Evolutionary conservation across 2,113 vertebrate species (phyloP), one percentile per base, ranked within the genome.

Genomic region (Siniperca knerii): DNA sequence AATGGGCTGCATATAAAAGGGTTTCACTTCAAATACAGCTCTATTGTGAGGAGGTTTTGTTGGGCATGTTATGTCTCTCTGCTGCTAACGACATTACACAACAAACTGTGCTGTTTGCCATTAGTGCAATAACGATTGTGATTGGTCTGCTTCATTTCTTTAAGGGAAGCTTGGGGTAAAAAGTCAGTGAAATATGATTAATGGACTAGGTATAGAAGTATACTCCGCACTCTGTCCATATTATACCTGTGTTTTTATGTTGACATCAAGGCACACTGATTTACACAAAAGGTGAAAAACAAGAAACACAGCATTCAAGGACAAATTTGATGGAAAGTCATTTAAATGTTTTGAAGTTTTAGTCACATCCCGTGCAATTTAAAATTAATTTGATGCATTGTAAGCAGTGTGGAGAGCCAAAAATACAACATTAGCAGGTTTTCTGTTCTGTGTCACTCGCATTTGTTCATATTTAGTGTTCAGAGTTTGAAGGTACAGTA

Each of bases 1-100:
- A 94, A 94, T 91, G 86, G 94, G 78, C 82, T 77, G 55, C 85
- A 74, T 79, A 76, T 86, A 79, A 81, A 81, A 82, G 77, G 79
- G 77, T 80, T 90, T 90, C 73, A 83, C 86, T 84, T 85, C 72
- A 78, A 88, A 91, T 80, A 57, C 66, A 44, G 61, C 79, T 82
- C 78, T 52, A 80, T 87, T 90, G 88, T 87, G 82, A 55, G 23
- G 67, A 78, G 71, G 81, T 70, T 83, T 71, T 83, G 67, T 29
- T 77, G 83, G 44, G 54, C 68, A 82, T 86, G 85, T 81, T 70
- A 66, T 74, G 55, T 75, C 57, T 84, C 79, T 77, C 65, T 76
- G 50, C 9, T 78, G 66, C 77, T 68, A 77, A 83, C 84, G 83
- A 90, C 77, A 89, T 90, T 66, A 64, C 75, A 77, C 54, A 85